Percentiles rank a stretch among this genome's conserved stretches.
Conservation (phyloP, 2,888 invertebrate genomes). For the Brassicogethes aeneus region DNA sequence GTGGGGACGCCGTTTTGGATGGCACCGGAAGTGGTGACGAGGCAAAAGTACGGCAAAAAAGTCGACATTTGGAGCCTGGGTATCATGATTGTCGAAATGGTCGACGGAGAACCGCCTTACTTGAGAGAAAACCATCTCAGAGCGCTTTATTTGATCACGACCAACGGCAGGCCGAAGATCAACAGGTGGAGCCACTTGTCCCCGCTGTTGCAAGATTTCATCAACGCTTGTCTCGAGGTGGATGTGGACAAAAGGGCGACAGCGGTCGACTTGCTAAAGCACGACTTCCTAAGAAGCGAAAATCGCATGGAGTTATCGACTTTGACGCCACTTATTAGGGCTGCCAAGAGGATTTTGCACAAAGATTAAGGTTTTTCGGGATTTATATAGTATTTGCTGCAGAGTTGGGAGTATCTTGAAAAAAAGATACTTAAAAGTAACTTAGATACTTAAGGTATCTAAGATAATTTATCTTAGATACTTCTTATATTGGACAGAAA, state of each 20-base stretch:
- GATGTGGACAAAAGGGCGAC: conserved; percentile 71
- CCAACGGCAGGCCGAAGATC: conserved; percentile 88
- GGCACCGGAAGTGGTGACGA: conserved; percentile 90
- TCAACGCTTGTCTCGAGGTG: conserved; percentile 82
- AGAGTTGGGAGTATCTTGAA: too few relatives aligned
- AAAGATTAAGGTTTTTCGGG: conserved; percentile 44
- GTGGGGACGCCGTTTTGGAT: conserved; percentile 99
- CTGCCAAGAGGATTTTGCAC: conserved; percentile 77
- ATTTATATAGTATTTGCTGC: too few relatives aligned
- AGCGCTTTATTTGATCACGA: conserved; percentile 91
- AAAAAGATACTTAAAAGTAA: too few relatives aligned
- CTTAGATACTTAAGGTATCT: too few relatives aligned
- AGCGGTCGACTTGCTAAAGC: conserved; percentile 67
- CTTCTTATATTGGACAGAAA: too few relatives aligned
- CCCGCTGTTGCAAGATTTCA: conserved; percentile 66
- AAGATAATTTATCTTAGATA: too few relatives aligned
- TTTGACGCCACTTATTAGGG: conserved; percentile 81
- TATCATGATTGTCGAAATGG: conserved; percentile 98
- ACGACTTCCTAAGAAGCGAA: conserved; percentile 57
- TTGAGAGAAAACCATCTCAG: conserved; percentile 87
- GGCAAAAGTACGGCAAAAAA: conserved; percentile 83
- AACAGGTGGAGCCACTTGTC: conserved; percentile 75
- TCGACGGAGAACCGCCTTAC: conserved; percentile 96
- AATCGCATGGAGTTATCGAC: conserved; percentile 74
- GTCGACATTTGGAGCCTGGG: conserved; percentile 91